Evolutionary conservation across 2,113 vertebrate species (phyloP).

Genomic region (Bombycilla garrulus): DNA sequence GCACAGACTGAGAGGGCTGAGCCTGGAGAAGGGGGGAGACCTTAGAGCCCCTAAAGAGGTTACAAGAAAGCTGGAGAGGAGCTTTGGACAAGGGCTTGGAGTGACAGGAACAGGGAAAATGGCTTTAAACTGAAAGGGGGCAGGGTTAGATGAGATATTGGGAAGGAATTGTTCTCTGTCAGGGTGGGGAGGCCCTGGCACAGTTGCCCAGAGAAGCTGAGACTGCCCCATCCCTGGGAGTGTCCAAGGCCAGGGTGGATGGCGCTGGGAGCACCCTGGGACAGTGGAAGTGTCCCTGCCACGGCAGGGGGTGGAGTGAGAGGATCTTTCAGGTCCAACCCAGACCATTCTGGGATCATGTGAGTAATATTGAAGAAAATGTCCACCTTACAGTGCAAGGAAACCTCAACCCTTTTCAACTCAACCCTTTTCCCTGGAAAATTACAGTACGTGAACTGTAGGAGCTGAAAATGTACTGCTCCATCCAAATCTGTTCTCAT

Average conservation of each 20-base stretch:
- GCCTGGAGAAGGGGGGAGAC: background rate
- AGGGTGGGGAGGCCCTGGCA: background rate
- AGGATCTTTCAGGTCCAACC: background rate
- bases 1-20: background rate
- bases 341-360: background rate
- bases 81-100: background rate
- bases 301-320: rapidly evolving
- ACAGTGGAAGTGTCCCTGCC: background rate
- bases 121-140: background rate
- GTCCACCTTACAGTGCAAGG: background rate
- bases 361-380: background rate
- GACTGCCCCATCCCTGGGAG: background rate
- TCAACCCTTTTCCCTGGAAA: background rate
- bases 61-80: background rate
- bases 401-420: background rate
- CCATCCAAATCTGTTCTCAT: background rate
- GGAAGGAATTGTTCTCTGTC: background rate
- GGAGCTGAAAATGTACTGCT: background rate
- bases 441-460: background rate
- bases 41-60: background rate
- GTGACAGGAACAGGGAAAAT: background rate
- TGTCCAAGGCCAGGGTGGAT: rapidly evolving
- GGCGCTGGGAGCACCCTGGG: background rate
- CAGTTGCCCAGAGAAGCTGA: background rate
- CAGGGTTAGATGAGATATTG: background rate